These are phyloP conservation scores for Torymus texanus DNA, from an alignment of 2,888 invertebrate species.

Conservation along the genomic window DNA sequence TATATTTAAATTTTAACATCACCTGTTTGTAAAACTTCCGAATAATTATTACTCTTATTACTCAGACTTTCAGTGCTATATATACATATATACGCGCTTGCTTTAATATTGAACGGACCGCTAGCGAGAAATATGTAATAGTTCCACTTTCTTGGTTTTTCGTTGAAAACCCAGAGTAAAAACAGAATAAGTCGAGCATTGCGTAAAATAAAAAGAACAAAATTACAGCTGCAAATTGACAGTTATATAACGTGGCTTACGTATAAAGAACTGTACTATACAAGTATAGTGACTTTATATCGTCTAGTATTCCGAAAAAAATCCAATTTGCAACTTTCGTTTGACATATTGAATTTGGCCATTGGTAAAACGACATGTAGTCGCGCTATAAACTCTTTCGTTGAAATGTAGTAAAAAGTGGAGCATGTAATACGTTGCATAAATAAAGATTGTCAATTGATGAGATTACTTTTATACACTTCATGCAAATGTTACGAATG, in stretches of 20 bases:
- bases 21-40: background rate
- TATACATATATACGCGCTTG: background rate
- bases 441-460: conserved; percentile 13
- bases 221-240: conserved; percentile 49
- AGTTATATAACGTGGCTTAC: conserved; percentile 38
- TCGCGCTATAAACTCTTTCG: background rate
- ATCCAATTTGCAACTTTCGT: conserved; percentile 37
- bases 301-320: conserved; percentile 4
- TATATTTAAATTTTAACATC: too few relatives aligned
- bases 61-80: background rate
- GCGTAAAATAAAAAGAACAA: conserved; percentile 51
- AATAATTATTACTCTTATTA: conserved; percentile 19
- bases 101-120: conserved; percentile 1
- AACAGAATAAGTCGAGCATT: conserved; percentile 32
- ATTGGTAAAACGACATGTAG: background rate
- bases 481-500: conserved; percentile 13
- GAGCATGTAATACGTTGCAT: conserved; percentile 10
- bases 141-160: conserved; percentile 37
- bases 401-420: conserved; percentile 11
- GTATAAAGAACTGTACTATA: background rate
- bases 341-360: conserved; percentile 12
- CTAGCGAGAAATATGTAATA: conserved; percentile 31
- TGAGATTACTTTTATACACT: conserved; percentile 20
- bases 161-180: conserved; percentile 31
- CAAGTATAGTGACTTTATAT: conserved; percentile 9